phyloP scores from a whole-genome alignment of 2,113 vertebrate species.

The Passer montanus region DNA sequence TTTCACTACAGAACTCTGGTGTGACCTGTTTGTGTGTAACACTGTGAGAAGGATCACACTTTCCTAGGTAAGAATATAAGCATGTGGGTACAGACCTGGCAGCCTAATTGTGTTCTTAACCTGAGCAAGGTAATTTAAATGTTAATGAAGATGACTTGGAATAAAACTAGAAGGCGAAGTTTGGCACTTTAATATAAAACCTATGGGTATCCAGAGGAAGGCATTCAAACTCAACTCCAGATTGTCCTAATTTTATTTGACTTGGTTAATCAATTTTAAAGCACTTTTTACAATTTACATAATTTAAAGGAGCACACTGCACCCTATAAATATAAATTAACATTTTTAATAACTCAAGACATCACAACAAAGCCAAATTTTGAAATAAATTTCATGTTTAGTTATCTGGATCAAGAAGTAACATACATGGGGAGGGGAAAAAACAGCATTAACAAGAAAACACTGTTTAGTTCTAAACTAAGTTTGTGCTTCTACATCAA shows the following conservation, averaged over 20 bases:
- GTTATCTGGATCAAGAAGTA: constrained; percentile 20
- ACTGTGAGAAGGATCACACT: neutral
- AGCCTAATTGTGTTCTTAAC: neutral
- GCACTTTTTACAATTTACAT: constrained; percentile 57
- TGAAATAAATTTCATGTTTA: constrained; percentile 29
- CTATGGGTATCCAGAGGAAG: constrained; percentile 1
- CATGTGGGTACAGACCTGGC: neutral
- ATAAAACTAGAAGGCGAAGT: neutral
- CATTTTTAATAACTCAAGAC: constrained; percentile 53
- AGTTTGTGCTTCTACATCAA: constrained; percentile 59
- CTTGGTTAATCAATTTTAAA: constrained; percentile 42
- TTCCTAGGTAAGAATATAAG: neutral
- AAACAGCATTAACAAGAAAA: constrained; percentile 48
- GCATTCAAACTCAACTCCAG: constrained; percentile 56
- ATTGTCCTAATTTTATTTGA: constrained; percentile 65
- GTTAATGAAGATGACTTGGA: neutral
- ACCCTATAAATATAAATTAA: constrained; percentile 54
- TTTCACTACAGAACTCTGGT: neutral
- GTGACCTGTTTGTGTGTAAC: neutral
- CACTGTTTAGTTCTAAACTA: constrained; percentile 38
- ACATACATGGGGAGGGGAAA: constrained; percentile 19
- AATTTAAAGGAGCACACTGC: constrained; percentile 41
- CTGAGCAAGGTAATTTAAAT: neutral
- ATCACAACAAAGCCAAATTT: constrained; percentile 49
- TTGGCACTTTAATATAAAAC: neutral